Evolutionary conservation across 2,888 invertebrate genomes (phyloP), one percentile per base, ranked within the genome.

Genomic region (Mylabris sibirica): DNA sequence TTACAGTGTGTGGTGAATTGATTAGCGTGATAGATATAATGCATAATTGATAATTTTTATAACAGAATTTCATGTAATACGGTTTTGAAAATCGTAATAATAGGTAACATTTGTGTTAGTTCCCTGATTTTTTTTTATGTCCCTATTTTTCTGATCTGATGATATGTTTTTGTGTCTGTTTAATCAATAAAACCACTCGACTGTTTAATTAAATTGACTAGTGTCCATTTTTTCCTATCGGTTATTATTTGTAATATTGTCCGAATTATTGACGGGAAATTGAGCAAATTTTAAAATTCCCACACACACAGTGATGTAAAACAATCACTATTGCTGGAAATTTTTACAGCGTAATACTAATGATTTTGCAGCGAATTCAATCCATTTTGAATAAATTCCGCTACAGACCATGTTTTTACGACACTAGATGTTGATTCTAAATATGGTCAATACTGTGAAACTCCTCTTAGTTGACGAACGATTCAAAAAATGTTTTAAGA

Each of bases 21-120:
- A 79, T 78, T 76, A 73, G 77, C 79, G 79, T 79, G 79, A 79
- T 75, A 73, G 78, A 79, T 57, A 57, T 78, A 78, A 74, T 79
- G 74, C 73, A 79, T 79, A 75, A 77, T 77, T 78, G 73, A 79
- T 72, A 63, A 73, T 65, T 63, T 72, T 72, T 76, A 75, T 78
- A 75, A 77, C 76, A 75, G 70, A 77, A 72, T 74, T 77, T 74
- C 75, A 76, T 78, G 79, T 75, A 67, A 70, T 73, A 62, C 63
- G 53, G 69, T 65, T 69, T 57, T 62, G 71, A 71, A 76, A 73
- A 74, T 71, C 68, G 71, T 73, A 77, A 75, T 76, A 75, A 74
- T 70, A 69, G 69, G 70, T 75, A 75, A 75, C 75, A 76, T 74
- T 77, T 77, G 77, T 78, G 70, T 65, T 71, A 75, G 70, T 68